A percentile compares a stretch with the other conserved stretches of the same genome.
Conservation (phyloP, 2,888 invertebrate genomes). For the Elmis aenea region DNA sequence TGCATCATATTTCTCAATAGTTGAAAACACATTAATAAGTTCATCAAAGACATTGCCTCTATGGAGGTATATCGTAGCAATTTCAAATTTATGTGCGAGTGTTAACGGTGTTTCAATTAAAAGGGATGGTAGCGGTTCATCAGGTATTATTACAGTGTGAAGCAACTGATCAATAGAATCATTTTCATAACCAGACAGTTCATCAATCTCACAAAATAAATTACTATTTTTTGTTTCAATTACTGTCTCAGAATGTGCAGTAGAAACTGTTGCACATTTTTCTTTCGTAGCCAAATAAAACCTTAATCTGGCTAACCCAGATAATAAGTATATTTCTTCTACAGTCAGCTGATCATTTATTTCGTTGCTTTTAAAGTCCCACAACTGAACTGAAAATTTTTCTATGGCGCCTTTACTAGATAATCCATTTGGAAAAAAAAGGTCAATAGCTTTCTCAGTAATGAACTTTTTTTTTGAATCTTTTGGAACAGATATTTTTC, state of each 20-base stretch:
- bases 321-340: conserved; percentile 2
- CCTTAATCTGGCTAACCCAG: not conserved
- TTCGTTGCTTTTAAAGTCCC: conserved; percentile 1
- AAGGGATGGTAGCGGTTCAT: not conserved
- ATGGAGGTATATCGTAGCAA: not conserved
- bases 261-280: not conserved
- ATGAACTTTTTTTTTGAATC: not conserved
- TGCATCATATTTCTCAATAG: not conserved
- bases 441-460: not conserved
- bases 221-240: too few relatives aligned
- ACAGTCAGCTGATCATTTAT: not conserved
- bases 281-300: conserved; percentile 6
- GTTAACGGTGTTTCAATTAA: not conserved
- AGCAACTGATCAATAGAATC: not conserved
- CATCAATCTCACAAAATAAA: not conserved
- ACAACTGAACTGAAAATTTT: not conserved
- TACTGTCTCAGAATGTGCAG: too few relatives aligned
- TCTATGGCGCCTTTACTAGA: conserved; percentile 1
- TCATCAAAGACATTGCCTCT: not conserved
- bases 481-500: not conserved
- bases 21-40: not conserved
- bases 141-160: not conserved
- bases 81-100: not conserved
- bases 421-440: conserved; percentile 2
- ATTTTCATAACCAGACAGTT: not conserved